A percentile compares a stretch with the other conserved stretches of the same genome.
These are phyloP conservation scores for Stichopus horrens DNA, from an alignment of 53 echinoderm and acorn worm species.

Conservation along the genomic window DNA sequence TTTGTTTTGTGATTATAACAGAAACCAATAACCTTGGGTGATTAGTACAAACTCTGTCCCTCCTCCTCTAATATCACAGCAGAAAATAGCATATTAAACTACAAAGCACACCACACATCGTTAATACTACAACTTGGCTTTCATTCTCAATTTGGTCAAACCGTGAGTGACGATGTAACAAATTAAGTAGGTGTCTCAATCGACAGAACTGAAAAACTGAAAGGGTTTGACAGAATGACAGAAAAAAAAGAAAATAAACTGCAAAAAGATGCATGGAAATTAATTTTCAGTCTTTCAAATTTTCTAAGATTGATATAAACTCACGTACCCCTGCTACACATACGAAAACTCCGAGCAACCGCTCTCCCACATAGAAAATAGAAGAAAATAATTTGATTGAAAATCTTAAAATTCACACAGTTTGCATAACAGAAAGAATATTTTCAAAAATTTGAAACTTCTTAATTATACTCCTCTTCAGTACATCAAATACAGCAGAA, in stretches of 20 bases:
- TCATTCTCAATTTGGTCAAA: slow-evolving; percentile 44
- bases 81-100: slow-evolving; percentile 5
- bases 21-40: background rate
- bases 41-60: slow-evolving; percentile 31
- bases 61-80: slow-evolving; percentile 27
- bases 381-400: background rate
- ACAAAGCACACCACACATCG: slow-evolving; percentile 42
- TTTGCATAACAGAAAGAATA: slow-evolving; percentile 34
- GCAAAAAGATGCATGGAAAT: background rate
- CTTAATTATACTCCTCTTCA: background rate
- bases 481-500: background rate
- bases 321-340: background rate
- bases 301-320: background rate
- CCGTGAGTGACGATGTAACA: background rate
- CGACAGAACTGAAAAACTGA: background rate
- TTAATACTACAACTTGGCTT: slow-evolving; percentile 18
- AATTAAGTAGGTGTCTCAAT: background rate
- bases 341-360: background rate
- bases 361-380: background rate
- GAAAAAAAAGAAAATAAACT: background rate
- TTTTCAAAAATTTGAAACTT: background rate
- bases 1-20: background rate
- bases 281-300: background rate
- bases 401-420: slow-evolving; percentile 30
- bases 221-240: background rate